phyloP scores from a whole-genome alignment of 2,113 vertebrate species.

The Calonectris borealis region DNA sequence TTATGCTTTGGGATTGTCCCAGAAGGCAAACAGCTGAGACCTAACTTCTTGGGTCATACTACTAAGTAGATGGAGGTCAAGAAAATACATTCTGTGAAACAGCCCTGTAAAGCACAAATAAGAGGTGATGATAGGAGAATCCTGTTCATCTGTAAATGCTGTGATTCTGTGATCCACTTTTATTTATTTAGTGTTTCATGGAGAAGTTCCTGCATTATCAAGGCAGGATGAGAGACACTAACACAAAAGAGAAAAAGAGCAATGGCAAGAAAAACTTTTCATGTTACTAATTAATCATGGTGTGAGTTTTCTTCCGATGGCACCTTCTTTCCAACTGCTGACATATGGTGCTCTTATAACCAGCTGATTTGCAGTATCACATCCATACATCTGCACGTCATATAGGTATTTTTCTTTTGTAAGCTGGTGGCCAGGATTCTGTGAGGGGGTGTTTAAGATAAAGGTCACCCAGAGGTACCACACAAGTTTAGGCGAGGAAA shows the following conservation, averaged over 20 bases:
- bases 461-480: not conserved
- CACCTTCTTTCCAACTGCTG: not conserved
- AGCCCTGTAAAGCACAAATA: not conserved
- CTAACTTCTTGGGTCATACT: not conserved
- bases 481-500: not conserved
- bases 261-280: not conserved
- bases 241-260: not conserved
- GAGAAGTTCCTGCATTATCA: not conserved
- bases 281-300: not conserved
- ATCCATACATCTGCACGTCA: not conserved
- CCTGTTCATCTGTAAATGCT: not conserved
- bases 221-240: not conserved
- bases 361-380: not conserved
- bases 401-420: not conserved
- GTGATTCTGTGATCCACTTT: not conserved
- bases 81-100: not conserved
- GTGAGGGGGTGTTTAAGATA: not conserved
- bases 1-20: not conserved
- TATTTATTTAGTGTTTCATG: not conserved
- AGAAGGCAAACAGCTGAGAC: not conserved
- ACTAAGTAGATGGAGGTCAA: not conserved
- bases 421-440: not conserved
- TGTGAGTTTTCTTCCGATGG: not conserved
- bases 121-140: not conserved
- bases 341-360: slow-evolving; percentile 1